Conservation (phyloP, 2,888 invertebrate species). For the Volucella zonaria region DNA sequence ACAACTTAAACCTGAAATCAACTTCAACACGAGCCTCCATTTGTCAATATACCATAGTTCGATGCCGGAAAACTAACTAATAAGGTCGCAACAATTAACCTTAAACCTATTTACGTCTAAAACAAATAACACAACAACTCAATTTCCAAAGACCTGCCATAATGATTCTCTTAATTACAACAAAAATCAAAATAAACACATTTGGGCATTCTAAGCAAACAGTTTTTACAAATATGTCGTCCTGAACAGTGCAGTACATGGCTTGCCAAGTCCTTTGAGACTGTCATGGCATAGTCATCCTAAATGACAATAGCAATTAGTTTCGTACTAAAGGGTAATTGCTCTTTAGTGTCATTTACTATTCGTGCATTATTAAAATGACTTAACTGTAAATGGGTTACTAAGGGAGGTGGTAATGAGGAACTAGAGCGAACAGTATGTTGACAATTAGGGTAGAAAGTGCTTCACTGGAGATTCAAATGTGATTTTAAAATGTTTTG, state of each 20-base stretch:
- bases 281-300: background rate
- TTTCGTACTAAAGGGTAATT: conserved; percentile 18
- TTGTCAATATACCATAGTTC: too few relatives aligned
- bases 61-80: background rate
- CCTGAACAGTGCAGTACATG: background rate
- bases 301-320: conserved; percentile 47
- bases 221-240: conserved; percentile 1
- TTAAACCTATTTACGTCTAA: background rate
- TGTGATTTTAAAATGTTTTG: too few relatives aligned
- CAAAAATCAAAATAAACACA: conserved; percentile 39
- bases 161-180: conserved; percentile 19
- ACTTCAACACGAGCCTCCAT: too few relatives aligned
- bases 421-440: background rate
- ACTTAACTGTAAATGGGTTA: conserved; percentile 33
- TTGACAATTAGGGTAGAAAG: background rate
- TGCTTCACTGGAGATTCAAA: background rate
- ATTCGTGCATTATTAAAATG: conserved; percentile 55
- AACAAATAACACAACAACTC: conserved; percentile 2
- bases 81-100: conserved; percentile 5
- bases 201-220: conserved; percentile 1
- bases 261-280: background rate
- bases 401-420: background rate
- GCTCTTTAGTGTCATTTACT: conserved; percentile 57
- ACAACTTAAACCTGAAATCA: too few relatives aligned
- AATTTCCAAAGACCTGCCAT: background rate